Evolutionary conservation across 2,113 vertebrate species (phyloP).

Genomic region (Apeltes quadracus): DNA sequence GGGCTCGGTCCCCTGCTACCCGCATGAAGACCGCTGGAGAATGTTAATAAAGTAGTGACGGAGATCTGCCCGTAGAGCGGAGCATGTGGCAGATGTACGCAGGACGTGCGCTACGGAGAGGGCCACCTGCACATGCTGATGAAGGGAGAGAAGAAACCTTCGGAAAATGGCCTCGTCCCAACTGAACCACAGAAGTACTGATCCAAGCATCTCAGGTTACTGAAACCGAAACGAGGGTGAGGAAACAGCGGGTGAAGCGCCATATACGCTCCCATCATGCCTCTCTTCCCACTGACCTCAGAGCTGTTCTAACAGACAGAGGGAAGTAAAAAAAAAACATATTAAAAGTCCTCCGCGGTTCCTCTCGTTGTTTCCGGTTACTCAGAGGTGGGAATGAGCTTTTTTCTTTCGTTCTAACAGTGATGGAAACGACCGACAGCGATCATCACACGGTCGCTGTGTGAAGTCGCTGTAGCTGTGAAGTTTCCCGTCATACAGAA

Average conservation of each 20-base stretch:
- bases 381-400: not conserved
- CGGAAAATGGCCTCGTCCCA: not conserved
- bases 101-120: not conserved
- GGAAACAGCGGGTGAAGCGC: not conserved
- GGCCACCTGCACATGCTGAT: not conserved
- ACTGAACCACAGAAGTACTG: not conserved
- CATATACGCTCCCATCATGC: no score
- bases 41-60: constrained; percentile 21
- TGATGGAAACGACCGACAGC: not conserved
- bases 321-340: no score
- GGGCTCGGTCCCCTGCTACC: constrained; percentile 10
- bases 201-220: not conserved
- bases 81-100: not conserved
- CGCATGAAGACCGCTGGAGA: constrained; percentile 30
- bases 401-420: not conserved
- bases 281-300: no score
- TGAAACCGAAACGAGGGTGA: not conserved
- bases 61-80: not conserved
- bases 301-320: no score
- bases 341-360: no score
- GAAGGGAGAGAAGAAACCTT: constrained; percentile 2
- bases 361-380: no score
- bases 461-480: not conserved
- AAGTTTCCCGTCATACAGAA: not conserved
- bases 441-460: not conserved